A percentile compares a stretch with the other conserved stretches of the same genome.
phyloP scores from a whole-genome alignment of 1,140 invertebrate genomes.

The Drosophila mauritiana region DNA sequence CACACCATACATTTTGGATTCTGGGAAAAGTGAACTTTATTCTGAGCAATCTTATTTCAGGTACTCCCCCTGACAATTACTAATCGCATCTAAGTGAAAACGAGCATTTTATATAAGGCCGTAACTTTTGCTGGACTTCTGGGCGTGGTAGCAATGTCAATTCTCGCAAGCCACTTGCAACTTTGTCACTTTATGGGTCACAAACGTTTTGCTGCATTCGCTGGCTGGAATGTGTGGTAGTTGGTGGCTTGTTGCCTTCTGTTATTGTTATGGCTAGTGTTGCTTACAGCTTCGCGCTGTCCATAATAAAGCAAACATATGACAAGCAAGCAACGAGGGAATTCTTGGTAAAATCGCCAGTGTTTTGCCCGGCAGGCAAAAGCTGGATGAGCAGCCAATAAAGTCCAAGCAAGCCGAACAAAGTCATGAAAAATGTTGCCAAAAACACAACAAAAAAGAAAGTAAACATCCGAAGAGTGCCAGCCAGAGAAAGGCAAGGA shows the following conservation, averaged over 20 bases:
- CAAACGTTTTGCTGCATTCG: conserved; percentile 68
- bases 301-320: conserved; percentile 81
- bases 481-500: conserved; percentile 13
- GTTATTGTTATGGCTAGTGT: conserved; percentile 76
- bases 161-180: conserved; percentile 47
- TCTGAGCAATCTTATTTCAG: neutral
- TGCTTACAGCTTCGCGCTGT: conserved; percentile 64
- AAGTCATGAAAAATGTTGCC: conserved; percentile 80
- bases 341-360: conserved; percentile 42
- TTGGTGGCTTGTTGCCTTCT: conserved; percentile 49
- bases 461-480: conserved; percentile 41
- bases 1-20: conserved; percentile 14
- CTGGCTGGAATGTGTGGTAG: conserved; percentile 4
- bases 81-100: conserved; percentile 40
- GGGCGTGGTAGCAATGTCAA: conserved; percentile 34
- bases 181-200: conserved; percentile 76
- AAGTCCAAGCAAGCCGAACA: conserved; percentile 69
- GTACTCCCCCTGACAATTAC: conserved; percentile 5
- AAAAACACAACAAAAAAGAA: conserved; percentile 61
- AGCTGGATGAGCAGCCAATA: conserved; percentile 64
- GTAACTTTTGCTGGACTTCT: conserved; percentile 26
- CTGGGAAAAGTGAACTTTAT: neutral
- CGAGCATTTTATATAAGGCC: conserved; percentile 46
- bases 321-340: conserved; percentile 45
- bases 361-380: conserved; percentile 56